Evolutionary conservation across 2,113 vertebrate species (phyloP).

Genomic region (Falco punctatus): DNA sequence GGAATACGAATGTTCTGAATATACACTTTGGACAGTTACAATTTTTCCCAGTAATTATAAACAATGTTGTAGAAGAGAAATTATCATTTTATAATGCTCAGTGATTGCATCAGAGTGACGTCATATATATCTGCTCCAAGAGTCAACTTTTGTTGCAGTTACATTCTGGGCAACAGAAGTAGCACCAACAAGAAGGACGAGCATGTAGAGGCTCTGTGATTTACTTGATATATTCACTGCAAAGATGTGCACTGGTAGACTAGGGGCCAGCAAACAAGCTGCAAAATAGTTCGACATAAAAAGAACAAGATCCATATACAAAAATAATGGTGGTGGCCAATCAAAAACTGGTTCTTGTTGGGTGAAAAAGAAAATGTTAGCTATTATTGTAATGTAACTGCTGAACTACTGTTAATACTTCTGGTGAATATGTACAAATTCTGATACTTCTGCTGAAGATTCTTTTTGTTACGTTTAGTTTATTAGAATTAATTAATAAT

Average conservation of each 20-base stretch:
- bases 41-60: background rate
- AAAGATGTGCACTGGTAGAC: background rate
- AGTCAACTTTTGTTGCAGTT: background rate
- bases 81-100: background rate
- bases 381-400: background rate
- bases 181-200: background rate
- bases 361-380: background rate
- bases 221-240: background rate
- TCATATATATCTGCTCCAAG: background rate
- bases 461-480: background rate
- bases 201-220: background rate
- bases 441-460: background rate
- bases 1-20: background rate
- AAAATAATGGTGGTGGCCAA: background rate
- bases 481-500: background rate
- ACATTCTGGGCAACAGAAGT: background rate
- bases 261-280: background rate
- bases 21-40: background rate
- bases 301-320: background rate
- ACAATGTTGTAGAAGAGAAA: background rate
- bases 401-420: conserved; percentile 2
- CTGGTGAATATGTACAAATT: background rate
- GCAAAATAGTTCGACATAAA: background rate
- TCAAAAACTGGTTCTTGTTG: background rate
- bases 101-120: background rate